A percentile compares a stretch with the other conserved stretches of the same genome.
These are phyloP conservation scores for Turritopsis dohrnii DNA, from an alignment of 30 jellyfish, hydroid and myxozoan genomes.

Conservation along the genomic window DNA sequence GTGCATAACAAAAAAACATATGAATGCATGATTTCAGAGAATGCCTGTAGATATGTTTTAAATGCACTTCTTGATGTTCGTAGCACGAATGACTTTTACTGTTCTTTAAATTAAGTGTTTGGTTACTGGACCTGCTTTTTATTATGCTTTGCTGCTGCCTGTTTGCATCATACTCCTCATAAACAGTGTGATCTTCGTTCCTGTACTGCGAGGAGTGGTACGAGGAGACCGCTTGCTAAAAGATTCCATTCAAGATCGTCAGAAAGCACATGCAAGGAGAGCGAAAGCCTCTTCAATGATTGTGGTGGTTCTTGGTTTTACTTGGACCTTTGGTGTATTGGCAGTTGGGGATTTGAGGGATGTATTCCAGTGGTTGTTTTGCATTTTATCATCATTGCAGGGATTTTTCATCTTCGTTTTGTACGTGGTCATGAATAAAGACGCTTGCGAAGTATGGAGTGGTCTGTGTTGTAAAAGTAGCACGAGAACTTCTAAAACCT, in stretches of 20 bases:
- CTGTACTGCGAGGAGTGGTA: background rate
- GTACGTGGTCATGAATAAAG: background rate
- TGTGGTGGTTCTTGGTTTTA: constrained; percentile 9
- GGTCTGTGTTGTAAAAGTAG: background rate
- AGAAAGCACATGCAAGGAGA: background rate
- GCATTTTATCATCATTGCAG: constrained; percentile 17
- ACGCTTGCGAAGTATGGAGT: constrained; percentile 18
- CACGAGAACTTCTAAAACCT: background rate
- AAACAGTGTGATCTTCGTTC: constrained; percentile 4
- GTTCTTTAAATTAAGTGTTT: constrained; percentile 10
- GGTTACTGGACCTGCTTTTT: constrained; percentile 16
- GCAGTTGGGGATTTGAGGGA: constrained; percentile 27
- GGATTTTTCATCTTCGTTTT: too few species aligned
- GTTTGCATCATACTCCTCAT: constrained; percentile 23
- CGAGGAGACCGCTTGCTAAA: background rate
- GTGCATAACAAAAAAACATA: too few species aligned
- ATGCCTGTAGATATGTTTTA: background rate
- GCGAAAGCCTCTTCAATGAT: constrained; percentile 11
- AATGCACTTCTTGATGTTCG: background rate
- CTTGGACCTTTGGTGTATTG: constrained; percentile 16
- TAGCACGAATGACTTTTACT: background rate
- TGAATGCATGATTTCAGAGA: background rate
- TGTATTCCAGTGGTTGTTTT: constrained; percentile 24
- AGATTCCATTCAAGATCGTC: constrained; percentile 17
- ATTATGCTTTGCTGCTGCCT: constrained; percentile 31